Conservation (phyloP, 2,113 vertebrate species). For the Clupea harengus region DNA sequence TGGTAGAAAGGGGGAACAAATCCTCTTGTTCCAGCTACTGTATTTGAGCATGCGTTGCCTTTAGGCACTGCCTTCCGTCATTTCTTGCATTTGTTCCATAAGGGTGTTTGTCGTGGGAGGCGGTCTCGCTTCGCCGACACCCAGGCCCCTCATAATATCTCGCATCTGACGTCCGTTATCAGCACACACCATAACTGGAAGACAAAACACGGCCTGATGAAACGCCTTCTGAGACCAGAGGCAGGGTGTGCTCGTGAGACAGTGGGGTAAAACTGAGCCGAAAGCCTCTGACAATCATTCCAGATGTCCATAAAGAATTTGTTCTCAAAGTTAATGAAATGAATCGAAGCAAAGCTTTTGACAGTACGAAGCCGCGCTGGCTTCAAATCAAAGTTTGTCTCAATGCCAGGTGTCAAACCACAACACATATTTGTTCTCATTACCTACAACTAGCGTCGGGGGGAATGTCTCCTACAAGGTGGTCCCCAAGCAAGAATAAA, state of each 20-base stretch:
- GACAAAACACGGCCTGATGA: background rate
- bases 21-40: background rate
- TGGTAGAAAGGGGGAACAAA: background rate
- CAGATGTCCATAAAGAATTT: background rate
- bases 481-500: background rate
- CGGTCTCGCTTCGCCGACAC: background rate
- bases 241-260: background rate
- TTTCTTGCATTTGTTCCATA: background rate
- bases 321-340: background rate
- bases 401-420: background rate
- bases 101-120: background rate
- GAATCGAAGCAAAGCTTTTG: background rate
- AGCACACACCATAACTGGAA: background rate
- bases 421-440: background rate
- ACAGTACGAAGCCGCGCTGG: background rate
- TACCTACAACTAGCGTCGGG: background rate
- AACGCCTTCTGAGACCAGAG: background rate
- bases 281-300: background rate
- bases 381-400: background rate
- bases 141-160: background rate
- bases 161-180: slow-evolving; percentile 10
- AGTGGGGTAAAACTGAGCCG: background rate
- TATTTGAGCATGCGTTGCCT: background rate
- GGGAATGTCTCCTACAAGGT: background rate
- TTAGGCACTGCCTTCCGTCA: background rate